Conservation (phyloP, 1,140 invertebrate genomes). For the Solenopsis invicta region DNA sequence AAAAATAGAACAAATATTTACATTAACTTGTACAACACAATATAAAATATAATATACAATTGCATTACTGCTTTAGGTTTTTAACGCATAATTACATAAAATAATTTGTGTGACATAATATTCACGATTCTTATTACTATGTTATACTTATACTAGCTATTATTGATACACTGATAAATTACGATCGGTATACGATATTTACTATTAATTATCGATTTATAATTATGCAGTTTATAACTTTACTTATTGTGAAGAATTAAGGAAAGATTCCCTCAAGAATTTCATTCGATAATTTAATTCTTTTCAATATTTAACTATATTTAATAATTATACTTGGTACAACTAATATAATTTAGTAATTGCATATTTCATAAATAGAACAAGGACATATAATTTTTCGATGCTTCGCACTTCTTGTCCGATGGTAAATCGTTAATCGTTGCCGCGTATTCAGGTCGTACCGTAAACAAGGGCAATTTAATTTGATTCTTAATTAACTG, state of each 20-base stretch:
- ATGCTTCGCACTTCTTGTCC: conserved; percentile 87
- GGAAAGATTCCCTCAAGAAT: too few relatives aligned
- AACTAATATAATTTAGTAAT: neutral
- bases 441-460: conserved; percentile 89
- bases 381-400: conserved; percentile 88
- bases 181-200: too few relatives aligned
- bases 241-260: neutral
- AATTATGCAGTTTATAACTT: neutral
- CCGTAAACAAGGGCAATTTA: conserved; percentile 89
- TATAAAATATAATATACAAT: too few relatives aligned
- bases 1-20: too few relatives aligned
- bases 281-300: neutral
- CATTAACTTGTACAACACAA: too few relatives aligned
- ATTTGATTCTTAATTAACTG: conserved; percentile 89
- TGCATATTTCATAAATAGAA: neutral
- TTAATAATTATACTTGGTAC: neutral
- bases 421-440: conserved; percentile 88
- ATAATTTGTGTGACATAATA: too few relatives aligned
- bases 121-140: too few relatives aligned
- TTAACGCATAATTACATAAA: too few relatives aligned
- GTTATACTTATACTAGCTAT: too few relatives aligned
- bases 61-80: too few relatives aligned
- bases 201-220: too few relatives aligned
- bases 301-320: neutral
- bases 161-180: too few relatives aligned